Conservation (phyloP, 1,140 invertebrate species). For the Hyles vespertilio region DNA sequence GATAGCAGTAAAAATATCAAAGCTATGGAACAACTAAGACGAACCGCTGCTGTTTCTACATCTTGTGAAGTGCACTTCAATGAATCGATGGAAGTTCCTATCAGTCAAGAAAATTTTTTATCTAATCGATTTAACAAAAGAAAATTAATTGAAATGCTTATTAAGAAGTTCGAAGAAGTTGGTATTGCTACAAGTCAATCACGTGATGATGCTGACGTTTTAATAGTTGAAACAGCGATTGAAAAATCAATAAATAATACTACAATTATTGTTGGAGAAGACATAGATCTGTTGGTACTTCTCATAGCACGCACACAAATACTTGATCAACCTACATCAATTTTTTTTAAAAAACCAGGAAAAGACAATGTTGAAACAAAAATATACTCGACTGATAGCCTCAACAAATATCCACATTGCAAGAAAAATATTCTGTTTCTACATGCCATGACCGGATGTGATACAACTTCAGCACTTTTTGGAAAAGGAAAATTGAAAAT, state of each 20-base stretch:
- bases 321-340: slow-evolving; percentile 22
- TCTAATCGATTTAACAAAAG: no score
- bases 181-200: slow-evolving; percentile 39
- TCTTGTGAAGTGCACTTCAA: slow-evolving; percentile 36
- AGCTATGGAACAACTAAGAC: slow-evolving; percentile 32
- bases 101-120: no score
- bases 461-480: no score
- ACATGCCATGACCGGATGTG: no score
- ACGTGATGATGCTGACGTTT: slow-evolving; percentile 47
- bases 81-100: no score
- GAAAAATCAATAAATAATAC: slow-evolving; percentile 36
- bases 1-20: slow-evolving; percentile 31
- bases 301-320: slow-evolving; percentile 36
- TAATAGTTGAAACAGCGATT: slow-evolving; percentile 49
- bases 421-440: no score
- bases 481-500: no score
- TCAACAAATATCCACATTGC: no score
- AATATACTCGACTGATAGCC: no score
- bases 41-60: slow-evolving; percentile 34
- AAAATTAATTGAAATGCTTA: slow-evolving; percentile 32
- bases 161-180: slow-evolving; percentile 36
- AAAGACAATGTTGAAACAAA: slow-evolving; percentile 11
- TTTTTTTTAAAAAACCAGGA: slow-evolving; percentile 37
- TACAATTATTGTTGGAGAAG: slow-evolving; percentile 47
- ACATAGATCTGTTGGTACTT: slow-evolving; percentile 54